Evolutionary conservation across 2,797 vertebrate genomes (phyloP).

Genomic region (Diplodus puntazzo): DNA sequence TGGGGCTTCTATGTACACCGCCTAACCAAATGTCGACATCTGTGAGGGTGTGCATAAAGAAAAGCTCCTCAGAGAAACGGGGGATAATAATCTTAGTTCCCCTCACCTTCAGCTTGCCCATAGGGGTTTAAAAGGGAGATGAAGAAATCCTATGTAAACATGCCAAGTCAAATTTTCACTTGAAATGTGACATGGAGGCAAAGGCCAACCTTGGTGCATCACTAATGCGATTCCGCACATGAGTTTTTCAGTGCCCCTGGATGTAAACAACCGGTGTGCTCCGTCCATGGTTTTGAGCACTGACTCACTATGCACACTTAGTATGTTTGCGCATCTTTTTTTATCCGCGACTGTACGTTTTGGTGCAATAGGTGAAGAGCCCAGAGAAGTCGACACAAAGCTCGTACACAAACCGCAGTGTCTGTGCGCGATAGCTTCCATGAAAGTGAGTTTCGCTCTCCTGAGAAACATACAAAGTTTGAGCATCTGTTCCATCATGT

Average conservation of each 20-base stretch:
- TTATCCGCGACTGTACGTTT: constrained; percentile 59
- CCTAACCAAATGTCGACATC: constrained; percentile 88
- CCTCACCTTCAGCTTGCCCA: constrained; percentile 84
- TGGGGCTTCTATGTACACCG: constrained; percentile 83
- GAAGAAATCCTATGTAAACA: constrained; percentile 87
- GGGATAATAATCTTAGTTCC: constrained; percentile 86
- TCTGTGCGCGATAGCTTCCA: constrained; percentile 63
- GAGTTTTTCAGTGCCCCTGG: constrained; percentile 74
- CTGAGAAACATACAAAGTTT: constrained; percentile 83
- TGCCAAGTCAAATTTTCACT: constrained; percentile 84
- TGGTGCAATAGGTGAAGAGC: constrained; percentile 70
- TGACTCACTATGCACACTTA: constrained; percentile 66
- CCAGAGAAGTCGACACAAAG: constrained; percentile 64
- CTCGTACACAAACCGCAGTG: constrained; percentile 63
- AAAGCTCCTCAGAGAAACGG: constrained; percentile 83
- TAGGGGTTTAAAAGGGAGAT: constrained; percentile 83
- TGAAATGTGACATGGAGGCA: constrained; percentile 81
- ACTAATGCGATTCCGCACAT: constrained; percentile 75
- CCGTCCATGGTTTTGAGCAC: constrained; percentile 61
- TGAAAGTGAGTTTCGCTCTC: constrained; percentile 80
- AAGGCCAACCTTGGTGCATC: constrained; percentile 79
- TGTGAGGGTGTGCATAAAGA: constrained; percentile 85
- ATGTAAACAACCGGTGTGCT: constrained; percentile 83
- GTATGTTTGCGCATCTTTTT: constrained; percentile 57
- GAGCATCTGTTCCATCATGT: constrained; percentile 85